These are phyloP conservation scores for Pachyuromys duprasi DNA, from an alignment of 2,797 vertebrate species.

Conservation along the genomic window DNA sequence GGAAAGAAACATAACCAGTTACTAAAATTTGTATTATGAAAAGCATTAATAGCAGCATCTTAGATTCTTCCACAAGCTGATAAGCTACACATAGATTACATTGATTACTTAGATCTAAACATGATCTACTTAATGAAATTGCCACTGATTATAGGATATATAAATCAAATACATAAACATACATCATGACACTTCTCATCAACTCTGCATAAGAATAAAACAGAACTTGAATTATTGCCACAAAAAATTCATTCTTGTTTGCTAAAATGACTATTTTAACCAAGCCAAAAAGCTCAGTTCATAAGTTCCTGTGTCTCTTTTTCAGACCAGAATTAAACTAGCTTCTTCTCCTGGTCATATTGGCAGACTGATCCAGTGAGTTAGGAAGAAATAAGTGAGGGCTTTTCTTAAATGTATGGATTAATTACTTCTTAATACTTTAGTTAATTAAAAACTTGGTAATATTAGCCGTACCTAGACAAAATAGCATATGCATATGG, in stretches of 20 bases:
- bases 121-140: slow-evolving; percentile 42
- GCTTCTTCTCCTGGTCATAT: not conserved
- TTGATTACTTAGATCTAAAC: not conserved
- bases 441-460: not conserved
- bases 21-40: not conserved
- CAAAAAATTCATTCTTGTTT: slow-evolving; percentile 21
- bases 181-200: not conserved
- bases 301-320: not conserved
- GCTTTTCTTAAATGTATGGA: not conserved
- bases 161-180: fast-evolving
- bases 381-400: not conserved
- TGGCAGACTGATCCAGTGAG: not conserved
- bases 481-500: not conserved
- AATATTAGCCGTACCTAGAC: not conserved
- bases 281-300: not conserved
- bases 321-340: not conserved
- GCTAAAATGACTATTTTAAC: slow-evolving; percentile 17
- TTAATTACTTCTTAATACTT: not conserved
- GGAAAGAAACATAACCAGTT: not conserved
- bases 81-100: not conserved
- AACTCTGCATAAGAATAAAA: not conserved
- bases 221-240: not conserved
- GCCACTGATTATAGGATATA: not conserved
- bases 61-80: not conserved
- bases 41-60: not conserved